phyloP scores from a whole-genome alignment of 2,797 vertebrate species.

The Dendrocincla fuliginosa region DNA sequence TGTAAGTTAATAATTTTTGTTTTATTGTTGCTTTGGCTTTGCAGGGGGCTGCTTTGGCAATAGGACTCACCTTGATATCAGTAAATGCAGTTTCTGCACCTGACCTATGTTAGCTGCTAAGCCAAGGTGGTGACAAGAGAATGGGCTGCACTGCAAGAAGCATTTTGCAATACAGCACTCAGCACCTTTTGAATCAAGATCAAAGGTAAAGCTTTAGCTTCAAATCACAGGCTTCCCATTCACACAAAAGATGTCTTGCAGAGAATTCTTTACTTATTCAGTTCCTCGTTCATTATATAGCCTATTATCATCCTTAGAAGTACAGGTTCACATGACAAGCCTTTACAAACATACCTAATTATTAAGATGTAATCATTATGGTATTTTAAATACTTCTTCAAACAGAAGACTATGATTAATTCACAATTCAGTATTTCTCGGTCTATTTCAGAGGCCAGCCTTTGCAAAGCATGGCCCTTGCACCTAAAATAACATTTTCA shows the following conservation, averaged over 20 bases:
- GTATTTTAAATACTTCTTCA: neutral
- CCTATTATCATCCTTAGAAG: neutral
- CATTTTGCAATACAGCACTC: neutral
- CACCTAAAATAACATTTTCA: neutral
- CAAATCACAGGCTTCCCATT: neutral
- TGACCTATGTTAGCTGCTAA: neutral
- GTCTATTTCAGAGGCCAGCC: neutral
- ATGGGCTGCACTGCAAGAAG: neutral
- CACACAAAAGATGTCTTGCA: neutral
- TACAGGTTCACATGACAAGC: neutral
- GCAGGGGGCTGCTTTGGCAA: neutral
- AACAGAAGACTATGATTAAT: neutral
- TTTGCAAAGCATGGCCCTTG: neutral
- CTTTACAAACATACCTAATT: neutral
- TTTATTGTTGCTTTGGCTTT: neutral
- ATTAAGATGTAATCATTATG: neutral
- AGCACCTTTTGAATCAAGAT: neutral
- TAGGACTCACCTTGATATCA: neutral
- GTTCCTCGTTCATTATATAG: neutral
- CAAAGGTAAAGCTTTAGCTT: constrained; percentile 1
- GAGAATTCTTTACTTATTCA: neutral
- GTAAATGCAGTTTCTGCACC: neutral
- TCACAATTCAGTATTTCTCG: neutral
- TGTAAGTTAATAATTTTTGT: neutral
- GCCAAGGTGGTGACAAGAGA: neutral